phyloP scores from a whole-genome alignment of 2,113 vertebrate species.

The Calidris pygmaea region DNA sequence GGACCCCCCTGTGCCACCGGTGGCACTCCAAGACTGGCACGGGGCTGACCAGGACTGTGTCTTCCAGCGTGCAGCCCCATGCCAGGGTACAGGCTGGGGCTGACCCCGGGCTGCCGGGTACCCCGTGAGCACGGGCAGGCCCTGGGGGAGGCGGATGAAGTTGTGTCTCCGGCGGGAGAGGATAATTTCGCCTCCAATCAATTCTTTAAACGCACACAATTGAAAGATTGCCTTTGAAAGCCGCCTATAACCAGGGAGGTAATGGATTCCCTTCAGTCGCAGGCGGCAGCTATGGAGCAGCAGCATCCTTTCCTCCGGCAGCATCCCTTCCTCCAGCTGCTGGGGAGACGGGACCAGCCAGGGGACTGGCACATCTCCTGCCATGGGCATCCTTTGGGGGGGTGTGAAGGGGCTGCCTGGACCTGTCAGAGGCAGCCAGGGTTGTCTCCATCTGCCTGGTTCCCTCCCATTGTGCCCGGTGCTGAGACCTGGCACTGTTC shows the following conservation, averaged over 20 bases:
- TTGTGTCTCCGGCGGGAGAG: conserved; percentile 33
- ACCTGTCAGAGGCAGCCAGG: accelerated
- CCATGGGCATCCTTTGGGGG: neutral
- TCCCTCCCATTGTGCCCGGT: neutral
- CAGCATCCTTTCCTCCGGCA: neutral
- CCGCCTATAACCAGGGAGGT: conserved; percentile 62
- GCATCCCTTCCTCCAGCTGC: neutral
- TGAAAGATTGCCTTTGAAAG: conserved; percentile 71
- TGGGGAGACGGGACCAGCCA: accelerated
- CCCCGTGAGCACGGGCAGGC: neutral
- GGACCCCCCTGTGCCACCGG: accelerated
- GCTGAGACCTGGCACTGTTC: neutral
- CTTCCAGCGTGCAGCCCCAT: neutral
- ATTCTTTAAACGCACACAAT: conserved; percentile 69
- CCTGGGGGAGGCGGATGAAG: neutral
- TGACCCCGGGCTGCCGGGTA: neutral
- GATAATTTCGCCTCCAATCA: conserved; percentile 68
- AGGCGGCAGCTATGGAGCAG: neutral
- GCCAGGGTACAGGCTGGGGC: accelerated
- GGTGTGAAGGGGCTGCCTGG: neutral
- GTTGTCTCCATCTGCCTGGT: neutral
- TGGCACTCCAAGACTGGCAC: neutral
- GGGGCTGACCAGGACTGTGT: accelerated
- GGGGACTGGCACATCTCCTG: neutral
- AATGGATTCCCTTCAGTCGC: conserved; percentile 56